Evolutionary conservation across 2,797 vertebrate genomes (phyloP).

Genomic region (Apogon talboti): DNA sequence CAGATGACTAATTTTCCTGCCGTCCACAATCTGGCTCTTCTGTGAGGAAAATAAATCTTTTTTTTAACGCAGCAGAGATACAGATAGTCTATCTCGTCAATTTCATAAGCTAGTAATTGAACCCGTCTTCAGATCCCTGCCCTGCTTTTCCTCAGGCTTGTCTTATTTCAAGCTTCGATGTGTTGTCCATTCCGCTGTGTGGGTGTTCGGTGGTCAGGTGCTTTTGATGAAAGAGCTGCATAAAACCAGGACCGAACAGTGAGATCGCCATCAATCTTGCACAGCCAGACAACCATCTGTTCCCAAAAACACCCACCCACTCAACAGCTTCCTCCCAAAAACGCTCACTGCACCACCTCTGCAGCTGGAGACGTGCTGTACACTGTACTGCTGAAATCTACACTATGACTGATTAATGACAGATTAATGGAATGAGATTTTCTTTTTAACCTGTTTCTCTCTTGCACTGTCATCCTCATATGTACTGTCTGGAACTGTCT

Average conservation of each 20-base stretch:
- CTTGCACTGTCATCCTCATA: constrained; percentile 9
- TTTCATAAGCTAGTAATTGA: constrained; percentile 34
- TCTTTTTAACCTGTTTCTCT: not conserved
- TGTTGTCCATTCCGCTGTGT: constrained; percentile 50
- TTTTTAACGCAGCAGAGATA: constrained; percentile 32
- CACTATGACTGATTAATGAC: constrained; percentile 23
- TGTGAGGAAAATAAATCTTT: constrained; percentile 6
- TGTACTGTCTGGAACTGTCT: not conserved
- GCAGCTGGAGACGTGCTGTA: constrained; percentile 37
- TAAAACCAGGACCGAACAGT: constrained; percentile 24
- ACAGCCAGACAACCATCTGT: constrained; percentile 59
- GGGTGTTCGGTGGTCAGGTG: constrained; percentile 62
- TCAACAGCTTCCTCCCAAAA: constrained; percentile 54
- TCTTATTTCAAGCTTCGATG: not conserved
- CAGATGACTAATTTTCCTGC: constrained; percentile 52
- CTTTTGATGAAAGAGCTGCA: constrained; percentile 66
- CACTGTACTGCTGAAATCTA: constrained; percentile 6
- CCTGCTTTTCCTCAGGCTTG: constrained; percentile 10
- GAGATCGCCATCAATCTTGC: constrained; percentile 58
- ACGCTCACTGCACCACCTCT: constrained; percentile 36
- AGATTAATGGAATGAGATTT: constrained; percentile 3
- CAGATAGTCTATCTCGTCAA: constrained; percentile 5
- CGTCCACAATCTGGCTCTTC: constrained; percentile 20
- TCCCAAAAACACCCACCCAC: constrained; percentile 54
- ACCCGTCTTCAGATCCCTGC: constrained; percentile 31